Conservation (phyloP, 2,888 invertebrate species). For the Torymus aiolomorphi region DNA sequence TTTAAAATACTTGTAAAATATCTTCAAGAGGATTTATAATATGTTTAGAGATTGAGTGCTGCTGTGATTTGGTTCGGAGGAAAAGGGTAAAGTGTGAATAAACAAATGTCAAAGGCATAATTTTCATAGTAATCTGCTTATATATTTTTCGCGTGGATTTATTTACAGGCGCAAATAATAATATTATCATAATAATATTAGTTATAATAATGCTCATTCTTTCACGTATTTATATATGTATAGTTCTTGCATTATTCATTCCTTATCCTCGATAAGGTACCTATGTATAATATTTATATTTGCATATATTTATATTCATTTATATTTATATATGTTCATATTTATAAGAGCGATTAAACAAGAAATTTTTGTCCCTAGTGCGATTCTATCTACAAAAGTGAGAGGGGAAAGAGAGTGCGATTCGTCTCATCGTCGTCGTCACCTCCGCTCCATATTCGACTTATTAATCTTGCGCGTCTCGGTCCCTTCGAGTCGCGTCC, state of each 20-base stretch:
- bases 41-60: too few species aligned
- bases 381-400: constrained; percentile 68
- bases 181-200: constrained; percentile 61
- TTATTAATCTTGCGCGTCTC: constrained; percentile 2
- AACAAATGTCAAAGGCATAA: constrained; percentile 48
- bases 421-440: constrained; percentile 13
- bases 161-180: constrained; percentile 75
- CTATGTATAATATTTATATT: constrained; percentile 69
- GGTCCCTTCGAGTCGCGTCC: constrained; percentile 16
- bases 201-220: constrained; percentile 62
- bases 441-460: not conserved
- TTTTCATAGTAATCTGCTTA: constrained; percentile 74
- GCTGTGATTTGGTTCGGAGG: too few species aligned
- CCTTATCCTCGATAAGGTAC: constrained; percentile 60
- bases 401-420: constrained; percentile 53
- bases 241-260: constrained; percentile 65
- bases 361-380: constrained; percentile 69
- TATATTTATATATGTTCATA: constrained; percentile 69
- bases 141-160: constrained; percentile 75
- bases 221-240: constrained; percentile 70
- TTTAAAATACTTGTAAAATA: too few species aligned
- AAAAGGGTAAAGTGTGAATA: constrained; percentile 32
- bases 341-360: constrained; percentile 72
- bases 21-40: too few species aligned
- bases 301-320: constrained; percentile 61